Evolutionary conservation across 2,888 invertebrate genomes (phyloP).

Genomic region (Teinopalpus imperialis): DNA sequence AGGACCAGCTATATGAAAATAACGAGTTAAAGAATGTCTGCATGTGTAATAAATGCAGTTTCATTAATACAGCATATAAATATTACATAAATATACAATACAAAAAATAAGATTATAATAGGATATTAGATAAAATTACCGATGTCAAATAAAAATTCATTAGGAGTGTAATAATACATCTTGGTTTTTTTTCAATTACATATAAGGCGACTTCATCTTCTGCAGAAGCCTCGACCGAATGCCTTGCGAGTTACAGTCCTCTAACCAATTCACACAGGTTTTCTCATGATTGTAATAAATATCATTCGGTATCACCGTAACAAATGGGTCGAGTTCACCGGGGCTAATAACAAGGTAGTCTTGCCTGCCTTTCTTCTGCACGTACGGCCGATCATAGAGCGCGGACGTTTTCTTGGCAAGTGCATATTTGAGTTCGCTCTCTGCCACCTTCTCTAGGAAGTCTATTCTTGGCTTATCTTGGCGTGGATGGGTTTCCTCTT

Average conservation of each 20-base stretch:
- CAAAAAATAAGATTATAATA: too few relatives aligned
- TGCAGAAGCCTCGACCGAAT: conserved; percentile 47
- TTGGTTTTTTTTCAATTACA: too few relatives aligned
- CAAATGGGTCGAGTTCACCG: conserved; percentile 43
- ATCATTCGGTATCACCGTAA: conserved; percentile 59
- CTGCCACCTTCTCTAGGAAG: conserved; percentile 31
- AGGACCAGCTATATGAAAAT: too few relatives aligned
- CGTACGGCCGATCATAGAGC: conserved; percentile 43
- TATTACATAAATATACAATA: too few relatives aligned
- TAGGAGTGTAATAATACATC: too few relatives aligned
- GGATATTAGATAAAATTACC: too few relatives aligned
- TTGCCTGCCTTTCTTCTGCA: conserved; percentile 49
- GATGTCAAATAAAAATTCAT: not conserved
- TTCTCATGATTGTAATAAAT: conserved; percentile 61
- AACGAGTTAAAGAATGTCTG: too few relatives aligned
- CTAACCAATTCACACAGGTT: conserved; percentile 67
- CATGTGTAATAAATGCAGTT: too few relatives aligned
- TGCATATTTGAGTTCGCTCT: conserved; percentile 45
- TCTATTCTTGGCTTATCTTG: not conserved
- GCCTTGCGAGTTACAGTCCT: conserved; percentile 59
- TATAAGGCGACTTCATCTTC: conserved; percentile 40
- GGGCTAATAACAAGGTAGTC: conserved; percentile 58
- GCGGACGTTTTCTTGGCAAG: conserved; percentile 41
- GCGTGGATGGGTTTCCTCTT: not conserved
- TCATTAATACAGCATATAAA: too few relatives aligned